These are phyloP conservation scores for Electrophaes corylata DNA, from an alignment of 2,888 invertebrate genomes.

Conservation along the genomic window DNA sequence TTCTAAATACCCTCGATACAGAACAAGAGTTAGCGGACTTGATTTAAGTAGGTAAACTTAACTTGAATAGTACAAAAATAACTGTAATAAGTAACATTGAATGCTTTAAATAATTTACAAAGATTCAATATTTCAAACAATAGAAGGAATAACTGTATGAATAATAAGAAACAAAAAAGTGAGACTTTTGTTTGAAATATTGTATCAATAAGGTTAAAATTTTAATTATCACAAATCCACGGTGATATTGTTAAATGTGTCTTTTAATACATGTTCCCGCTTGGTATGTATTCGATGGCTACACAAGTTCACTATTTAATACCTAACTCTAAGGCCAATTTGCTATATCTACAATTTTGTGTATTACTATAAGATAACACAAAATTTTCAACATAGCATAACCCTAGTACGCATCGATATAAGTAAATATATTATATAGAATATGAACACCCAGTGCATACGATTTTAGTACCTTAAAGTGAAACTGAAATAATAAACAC, in stretches of 20 bases:
- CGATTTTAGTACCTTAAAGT: conserved; percentile 70
- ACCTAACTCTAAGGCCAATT: conserved; percentile 78
- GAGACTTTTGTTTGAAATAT: conserved; percentile 49
- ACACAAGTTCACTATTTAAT: conserved; percentile 66
- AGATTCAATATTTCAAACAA: conserved; percentile 42
- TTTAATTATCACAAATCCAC: conserved; percentile 63
- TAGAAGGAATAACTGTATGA: not conserved
- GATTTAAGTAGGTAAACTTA: conserved; percentile 75
- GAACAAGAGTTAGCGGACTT: conserved; percentile 80
- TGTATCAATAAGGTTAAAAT: conserved; percentile 45
- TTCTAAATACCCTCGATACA: conserved; percentile 84
- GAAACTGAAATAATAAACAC: conserved; percentile 66
- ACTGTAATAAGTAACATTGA: conserved; percentile 60
- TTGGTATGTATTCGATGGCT: conserved; percentile 61
- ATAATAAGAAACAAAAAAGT: not conserved
- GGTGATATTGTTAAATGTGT: conserved; percentile 58
- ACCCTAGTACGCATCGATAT: conserved; percentile 58
- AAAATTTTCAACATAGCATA: conserved; percentile 73
- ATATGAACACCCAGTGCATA: conserved; percentile 79
- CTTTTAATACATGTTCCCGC: conserved; percentile 77
- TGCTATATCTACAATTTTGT: conserved; percentile 81
- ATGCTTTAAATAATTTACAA: conserved; percentile 50
- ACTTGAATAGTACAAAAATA: conserved; percentile 81
- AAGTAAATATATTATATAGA: conserved; percentile 50
- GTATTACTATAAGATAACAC: conserved; percentile 65